Evolutionary conservation across 2,888 invertebrate species (phyloP).

Genomic region (Cylindroiulus punctatus): DNA sequence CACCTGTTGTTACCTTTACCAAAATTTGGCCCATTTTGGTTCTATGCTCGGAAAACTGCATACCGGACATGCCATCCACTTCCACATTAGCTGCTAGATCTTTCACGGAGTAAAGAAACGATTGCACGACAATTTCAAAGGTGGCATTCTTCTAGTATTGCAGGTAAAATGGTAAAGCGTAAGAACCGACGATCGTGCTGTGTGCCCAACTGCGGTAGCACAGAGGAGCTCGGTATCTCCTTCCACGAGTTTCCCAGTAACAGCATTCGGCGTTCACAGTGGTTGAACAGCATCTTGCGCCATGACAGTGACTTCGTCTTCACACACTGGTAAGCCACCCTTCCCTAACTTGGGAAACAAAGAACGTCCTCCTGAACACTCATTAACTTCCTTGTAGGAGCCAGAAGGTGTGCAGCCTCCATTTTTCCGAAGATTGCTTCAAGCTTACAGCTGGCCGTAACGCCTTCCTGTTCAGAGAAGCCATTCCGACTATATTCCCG

Average conservation of each 20-base stretch:
- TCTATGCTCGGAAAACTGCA: no score
- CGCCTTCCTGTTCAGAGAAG: not conserved
- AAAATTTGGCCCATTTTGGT: no score
- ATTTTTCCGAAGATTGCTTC: conserved; percentile 8
- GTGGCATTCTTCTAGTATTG: not conserved
- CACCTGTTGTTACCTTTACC: no score
- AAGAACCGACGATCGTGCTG: conserved; percentile 1
- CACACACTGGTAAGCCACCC: not conserved
- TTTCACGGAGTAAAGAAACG: not conserved
- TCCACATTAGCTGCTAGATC: not conserved
- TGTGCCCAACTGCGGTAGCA: not conserved
- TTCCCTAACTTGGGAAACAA: not conserved
- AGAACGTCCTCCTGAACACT: not conserved
- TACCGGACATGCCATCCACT: no score
- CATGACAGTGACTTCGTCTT: conserved; percentile 19
- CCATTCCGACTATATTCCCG: not conserved
- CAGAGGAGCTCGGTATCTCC: not conserved
- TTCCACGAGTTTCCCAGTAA: conserved; percentile 9
- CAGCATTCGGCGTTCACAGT: not conserved
- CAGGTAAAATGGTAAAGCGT: not conserved
- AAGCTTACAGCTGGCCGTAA: not conserved
- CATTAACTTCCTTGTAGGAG: not conserved
- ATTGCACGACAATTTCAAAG: not conserved
- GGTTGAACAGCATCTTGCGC: conserved; percentile 17
- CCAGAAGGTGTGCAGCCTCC: not conserved